These are phyloP conservation scores for Callyntrura sp. DNA, from an alignment of 2,888 invertebrate genomes.

Conservation along the genomic window DNA sequence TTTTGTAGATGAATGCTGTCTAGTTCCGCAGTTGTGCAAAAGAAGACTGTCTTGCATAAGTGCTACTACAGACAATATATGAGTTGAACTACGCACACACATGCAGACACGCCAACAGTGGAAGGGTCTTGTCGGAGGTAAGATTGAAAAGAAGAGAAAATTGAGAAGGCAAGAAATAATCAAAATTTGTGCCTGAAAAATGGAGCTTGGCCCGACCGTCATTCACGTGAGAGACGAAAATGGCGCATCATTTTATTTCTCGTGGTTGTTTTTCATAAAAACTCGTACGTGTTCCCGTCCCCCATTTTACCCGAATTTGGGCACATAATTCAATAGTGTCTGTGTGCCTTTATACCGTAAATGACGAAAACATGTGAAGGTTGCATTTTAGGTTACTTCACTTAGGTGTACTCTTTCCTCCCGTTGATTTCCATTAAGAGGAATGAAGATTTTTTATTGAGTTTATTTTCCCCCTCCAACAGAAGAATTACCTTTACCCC, in stretches of 20 bases:
- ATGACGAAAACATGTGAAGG: not conserved
- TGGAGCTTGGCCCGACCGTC: slow-evolving; percentile 51
- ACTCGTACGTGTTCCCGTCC: not conserved
- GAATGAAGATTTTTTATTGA: slow-evolving; percentile 13
- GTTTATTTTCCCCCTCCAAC: slow-evolving; percentile 13
- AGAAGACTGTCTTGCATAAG: not conserved
- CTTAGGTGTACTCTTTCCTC: not conserved
- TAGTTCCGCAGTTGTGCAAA: not conserved
- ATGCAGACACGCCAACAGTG: no score
- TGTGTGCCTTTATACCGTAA: no score
- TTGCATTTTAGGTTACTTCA: not conserved
- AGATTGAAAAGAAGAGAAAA: slow-evolving; percentile 56
- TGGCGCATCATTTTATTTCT: slow-evolving; percentile 53
- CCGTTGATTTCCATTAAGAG: not conserved
- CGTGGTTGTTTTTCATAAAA: not conserved
- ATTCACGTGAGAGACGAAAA: slow-evolving; percentile 47
- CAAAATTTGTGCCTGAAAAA: slow-evolving; percentile 69
- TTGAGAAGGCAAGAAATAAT: slow-evolving; percentile 68
- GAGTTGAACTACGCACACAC: slow-evolving; percentile 46
- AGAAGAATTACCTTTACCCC: not conserved
- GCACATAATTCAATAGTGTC: not conserved
- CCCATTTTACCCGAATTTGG: not conserved
- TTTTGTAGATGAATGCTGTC: slow-evolving; percentile 14
- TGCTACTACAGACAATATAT: not conserved
- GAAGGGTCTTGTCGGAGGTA: slow-evolving; percentile 52